Evolutionary conservation across 2,888 invertebrate genomes (phyloP).

Genomic region (Furcula furcula): DNA sequence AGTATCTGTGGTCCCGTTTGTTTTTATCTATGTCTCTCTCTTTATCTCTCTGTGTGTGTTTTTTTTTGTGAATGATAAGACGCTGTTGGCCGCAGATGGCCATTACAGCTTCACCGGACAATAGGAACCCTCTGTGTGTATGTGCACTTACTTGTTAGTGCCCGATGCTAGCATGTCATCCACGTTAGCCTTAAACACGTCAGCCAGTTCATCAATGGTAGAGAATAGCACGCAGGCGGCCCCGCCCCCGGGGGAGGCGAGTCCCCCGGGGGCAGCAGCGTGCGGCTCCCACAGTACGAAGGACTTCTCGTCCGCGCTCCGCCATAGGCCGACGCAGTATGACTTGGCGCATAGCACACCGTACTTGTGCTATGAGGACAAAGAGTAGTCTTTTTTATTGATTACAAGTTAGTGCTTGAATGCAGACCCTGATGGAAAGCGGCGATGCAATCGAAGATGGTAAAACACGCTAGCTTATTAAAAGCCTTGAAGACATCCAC

Average conservation of each 20-base stretch:
- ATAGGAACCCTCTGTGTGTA: too few relatives aligned
- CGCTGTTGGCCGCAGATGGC: too few relatives aligned
- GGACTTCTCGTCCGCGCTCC: constrained; percentile 42
- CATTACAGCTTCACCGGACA: too few relatives aligned
- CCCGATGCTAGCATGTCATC: constrained; percentile 48
- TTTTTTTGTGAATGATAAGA: too few relatives aligned
- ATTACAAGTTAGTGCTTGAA: too few relatives aligned
- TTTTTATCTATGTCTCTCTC: too few relatives aligned
- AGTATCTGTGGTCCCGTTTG: too few relatives aligned
- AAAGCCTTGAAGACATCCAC: too few relatives aligned
- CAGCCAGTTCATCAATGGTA: constrained; percentile 48
- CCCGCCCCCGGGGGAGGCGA: constrained; percentile 48
- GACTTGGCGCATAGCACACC: constrained; percentile 64
- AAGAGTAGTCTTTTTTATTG: neutral
- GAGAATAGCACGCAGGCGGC: constrained; percentile 51
- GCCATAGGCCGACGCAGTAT: constrained; percentile 67
- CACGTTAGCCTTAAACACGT: constrained; percentile 45
- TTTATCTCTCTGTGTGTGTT: too few relatives aligned
- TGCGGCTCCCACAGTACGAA: constrained; percentile 64
- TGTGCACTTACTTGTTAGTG: constrained; percentile 55
- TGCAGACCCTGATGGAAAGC: too few relatives aligned
- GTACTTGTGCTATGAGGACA: constrained; percentile 43
- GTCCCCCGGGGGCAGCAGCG: constrained; percentile 54
- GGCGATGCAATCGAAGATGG: too few relatives aligned
- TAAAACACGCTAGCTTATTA: too few relatives aligned